A percentile compares a stretch with the other conserved stretches of the same genome.
phyloP scores from a whole-genome alignment of 2,113 vertebrate genomes.

The Zapornia atra region DNA sequence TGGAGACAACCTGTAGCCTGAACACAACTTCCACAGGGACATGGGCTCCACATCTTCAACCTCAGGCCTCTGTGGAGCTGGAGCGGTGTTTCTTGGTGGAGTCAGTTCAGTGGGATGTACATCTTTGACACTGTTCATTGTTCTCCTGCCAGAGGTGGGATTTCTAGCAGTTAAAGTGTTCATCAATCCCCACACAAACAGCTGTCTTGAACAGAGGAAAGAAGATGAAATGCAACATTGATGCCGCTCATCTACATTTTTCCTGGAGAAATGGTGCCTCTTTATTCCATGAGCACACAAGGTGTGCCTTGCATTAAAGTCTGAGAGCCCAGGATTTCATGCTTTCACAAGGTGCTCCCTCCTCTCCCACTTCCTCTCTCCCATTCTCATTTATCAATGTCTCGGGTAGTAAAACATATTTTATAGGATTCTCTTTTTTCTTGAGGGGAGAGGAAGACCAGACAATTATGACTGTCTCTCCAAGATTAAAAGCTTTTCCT shows the following conservation, averaged over 20 bases:
- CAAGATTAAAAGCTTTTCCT: conserved; percentile 59
- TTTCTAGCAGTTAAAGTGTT: neutral
- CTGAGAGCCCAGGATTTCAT: neutral
- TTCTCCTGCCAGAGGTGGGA: neutral
- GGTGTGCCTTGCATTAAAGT: neutral
- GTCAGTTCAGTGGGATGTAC: neutral
- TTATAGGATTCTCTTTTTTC: neutral
- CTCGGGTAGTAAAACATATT: neutral
- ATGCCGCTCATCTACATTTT: neutral
- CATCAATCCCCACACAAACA: neutral
- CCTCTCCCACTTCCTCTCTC: neutral
- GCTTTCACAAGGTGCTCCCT: neutral
- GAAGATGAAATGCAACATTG: neutral
- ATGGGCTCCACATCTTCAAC: accelerated
- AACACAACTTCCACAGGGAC: neutral
- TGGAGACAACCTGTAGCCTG: neutral
- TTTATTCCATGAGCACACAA: neutral
- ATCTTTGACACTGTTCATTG: neutral
- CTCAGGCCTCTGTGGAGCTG: neutral
- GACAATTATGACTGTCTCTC: neutral
- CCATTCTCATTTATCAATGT: neutral
- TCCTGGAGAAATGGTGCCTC: neutral
- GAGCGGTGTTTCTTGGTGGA: neutral
- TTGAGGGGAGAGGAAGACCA: neutral
- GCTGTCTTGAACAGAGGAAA: neutral